A percentile compares a stretch with the other conserved stretches of the same genome.
Conservation (phyloP, 2,888 invertebrate genomes). For the Tricholauxania praeusta region DNA sequence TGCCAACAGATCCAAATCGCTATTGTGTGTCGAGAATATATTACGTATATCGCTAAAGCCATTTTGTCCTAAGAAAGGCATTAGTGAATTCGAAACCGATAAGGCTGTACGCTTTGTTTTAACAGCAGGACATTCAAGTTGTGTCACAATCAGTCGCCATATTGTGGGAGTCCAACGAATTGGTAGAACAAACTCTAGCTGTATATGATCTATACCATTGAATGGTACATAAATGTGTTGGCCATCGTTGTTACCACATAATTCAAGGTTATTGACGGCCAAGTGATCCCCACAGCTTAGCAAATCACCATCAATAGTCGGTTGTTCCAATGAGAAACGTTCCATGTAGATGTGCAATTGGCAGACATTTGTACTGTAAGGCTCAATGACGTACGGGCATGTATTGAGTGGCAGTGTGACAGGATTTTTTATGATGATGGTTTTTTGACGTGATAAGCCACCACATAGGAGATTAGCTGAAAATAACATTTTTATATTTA, state of each 20-base stretch:
- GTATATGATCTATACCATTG: slow-evolving; percentile 61
- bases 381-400: slow-evolving; percentile 61
- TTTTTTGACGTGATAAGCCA: slow-evolving; percentile 57
- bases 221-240: slow-evolving; percentile 70
- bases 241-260: slow-evolving; percentile 75
- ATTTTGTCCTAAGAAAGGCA: slow-evolving; percentile 30
- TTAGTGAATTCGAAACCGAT: slow-evolving; percentile 31
- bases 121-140: slow-evolving; percentile 70
- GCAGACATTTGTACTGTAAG: slow-evolving; percentile 61
- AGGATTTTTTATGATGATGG: slow-evolving; percentile 62
- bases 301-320: slow-evolving; percentile 34
- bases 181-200: slow-evolving; percentile 69
- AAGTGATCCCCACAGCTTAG: slow-evolving; percentile 58
- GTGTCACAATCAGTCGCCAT: slow-evolving; percentile 75
- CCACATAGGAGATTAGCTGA: slow-evolving; percentile 63
- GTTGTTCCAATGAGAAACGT: slow-evolving; percentile 57
- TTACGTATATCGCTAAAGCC: slow-evolving; percentile 51
- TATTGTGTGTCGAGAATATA: slow-evolving; percentile 56
- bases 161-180: slow-evolving; percentile 58
- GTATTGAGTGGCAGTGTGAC: slow-evolving; percentile 39
- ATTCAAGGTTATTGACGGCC: slow-evolving; percentile 54
- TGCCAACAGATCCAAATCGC: slow-evolving; percentile 65
- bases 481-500: neutral
- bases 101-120: slow-evolving; percentile 37
- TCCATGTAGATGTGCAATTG: slow-evolving; percentile 64